Percentiles rank a stretch among this genome's conserved stretches.
Conservation (phyloP, 2,113 vertebrate genomes). For the Pelecanoides urinatrix region DNA sequence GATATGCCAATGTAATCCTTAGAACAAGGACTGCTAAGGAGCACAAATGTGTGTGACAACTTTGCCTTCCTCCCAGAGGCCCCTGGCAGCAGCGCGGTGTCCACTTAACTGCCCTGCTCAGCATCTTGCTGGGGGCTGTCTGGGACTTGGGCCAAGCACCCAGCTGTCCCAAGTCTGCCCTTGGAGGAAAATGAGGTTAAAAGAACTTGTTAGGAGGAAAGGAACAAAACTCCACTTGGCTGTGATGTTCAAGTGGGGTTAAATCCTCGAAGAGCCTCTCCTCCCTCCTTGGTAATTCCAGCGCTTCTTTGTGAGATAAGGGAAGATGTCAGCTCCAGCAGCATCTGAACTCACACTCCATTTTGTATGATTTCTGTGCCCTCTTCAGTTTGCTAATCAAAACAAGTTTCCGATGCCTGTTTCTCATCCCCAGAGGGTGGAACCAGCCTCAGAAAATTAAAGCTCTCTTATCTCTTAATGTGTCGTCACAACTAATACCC, state of each 20-base stretch:
- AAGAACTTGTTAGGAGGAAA: not conserved
- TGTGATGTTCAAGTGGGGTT: not conserved
- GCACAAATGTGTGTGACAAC: not conserved
- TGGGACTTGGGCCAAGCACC: not conserved
- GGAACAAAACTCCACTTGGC: not conserved
- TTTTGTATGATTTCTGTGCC: constrained; percentile 16
- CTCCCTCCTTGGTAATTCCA: not conserved
- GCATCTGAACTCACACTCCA: not conserved
- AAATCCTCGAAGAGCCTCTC: not conserved
- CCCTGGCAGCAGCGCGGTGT: not conserved
- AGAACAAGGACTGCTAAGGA: not conserved
- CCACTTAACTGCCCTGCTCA: not conserved
- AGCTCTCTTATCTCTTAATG: constrained; percentile 64
- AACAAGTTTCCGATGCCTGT: not conserved
- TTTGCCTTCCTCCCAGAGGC: not conserved
- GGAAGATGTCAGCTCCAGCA: not conserved
- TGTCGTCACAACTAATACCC: constrained; percentile 67
- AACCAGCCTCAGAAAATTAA: constrained; percentile 65
- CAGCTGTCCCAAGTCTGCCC: not conserved
- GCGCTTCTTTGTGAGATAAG: not conserved
- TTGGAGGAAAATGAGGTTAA: not conserved
- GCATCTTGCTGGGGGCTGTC: not conserved
- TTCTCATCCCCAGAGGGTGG: constrained; percentile 46
- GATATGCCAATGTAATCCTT: not conserved
- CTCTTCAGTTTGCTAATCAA: constrained; percentile 49